These are phyloP conservation scores for Crossaster papposus DNA, from an alignment of 53 echinoderm and acorn worm species.

Conservation along the genomic window DNA sequence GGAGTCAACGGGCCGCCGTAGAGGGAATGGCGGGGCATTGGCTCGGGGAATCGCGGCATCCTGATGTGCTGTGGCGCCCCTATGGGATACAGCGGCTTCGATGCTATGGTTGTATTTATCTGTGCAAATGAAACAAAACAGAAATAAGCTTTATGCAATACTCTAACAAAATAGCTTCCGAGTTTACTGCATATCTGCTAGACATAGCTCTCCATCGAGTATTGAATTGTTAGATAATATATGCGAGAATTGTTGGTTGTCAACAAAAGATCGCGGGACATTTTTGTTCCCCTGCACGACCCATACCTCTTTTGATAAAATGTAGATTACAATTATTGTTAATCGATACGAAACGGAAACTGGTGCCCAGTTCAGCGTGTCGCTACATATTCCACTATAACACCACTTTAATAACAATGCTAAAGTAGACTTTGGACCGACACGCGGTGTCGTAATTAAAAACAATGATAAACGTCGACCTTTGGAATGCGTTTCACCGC, in stretches of 20 bases:
- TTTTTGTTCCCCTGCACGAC: no score
- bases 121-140: background rate
- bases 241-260: background rate
- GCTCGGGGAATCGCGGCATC: constrained; percentile 18
- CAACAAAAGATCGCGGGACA: background rate
- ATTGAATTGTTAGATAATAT: background rate
- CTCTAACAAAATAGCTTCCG: background rate
- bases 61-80: constrained; percentile 30
- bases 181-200: no score
- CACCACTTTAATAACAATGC: no score
- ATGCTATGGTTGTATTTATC: constrained; percentile 17
- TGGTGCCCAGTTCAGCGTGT: no score
- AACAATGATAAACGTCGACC: background rate
- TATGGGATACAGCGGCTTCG: constrained; percentile 42
- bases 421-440: background rate
- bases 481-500: background rate
- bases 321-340: no score
- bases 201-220: no score
- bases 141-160: background rate
- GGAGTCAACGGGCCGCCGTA: constrained; percentile 46
- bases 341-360: no score
- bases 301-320: no score
- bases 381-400: no score
- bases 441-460: background rate
- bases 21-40: background rate